These are phyloP conservation scores for Psilopsiagon aurifrons DNA, from an alignment of 2,113 vertebrate genomes.

Conservation along the genomic window DNA sequence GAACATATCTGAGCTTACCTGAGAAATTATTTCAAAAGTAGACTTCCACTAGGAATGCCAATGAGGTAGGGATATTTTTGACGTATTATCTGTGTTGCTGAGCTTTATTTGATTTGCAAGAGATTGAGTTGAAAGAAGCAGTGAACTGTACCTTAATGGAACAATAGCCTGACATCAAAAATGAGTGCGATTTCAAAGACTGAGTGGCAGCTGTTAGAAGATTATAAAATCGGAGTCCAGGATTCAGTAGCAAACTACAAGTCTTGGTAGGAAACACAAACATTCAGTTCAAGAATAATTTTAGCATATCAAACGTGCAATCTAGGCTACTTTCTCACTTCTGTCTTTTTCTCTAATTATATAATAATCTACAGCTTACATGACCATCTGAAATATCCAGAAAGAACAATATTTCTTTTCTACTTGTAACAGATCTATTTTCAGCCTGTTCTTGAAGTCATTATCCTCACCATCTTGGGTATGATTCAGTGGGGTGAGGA, in stretches of 20 bases:
- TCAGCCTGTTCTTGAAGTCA: neutral
- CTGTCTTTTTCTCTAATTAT: conserved; percentile 6
- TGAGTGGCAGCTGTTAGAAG: conserved; percentile 29
- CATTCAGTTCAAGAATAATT: neutral
- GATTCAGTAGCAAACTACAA: neutral
- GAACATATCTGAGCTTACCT: conserved; percentile 65
- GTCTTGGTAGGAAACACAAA: neutral
- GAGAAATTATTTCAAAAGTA: conserved; percentile 70
- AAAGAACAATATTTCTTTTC: neutral
- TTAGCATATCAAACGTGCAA: neutral
- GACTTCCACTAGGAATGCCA: conserved; percentile 62
- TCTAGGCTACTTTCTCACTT: neutral
- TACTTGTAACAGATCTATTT: neutral
- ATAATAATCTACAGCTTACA: neutral
- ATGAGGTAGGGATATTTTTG: conserved; percentile 62
- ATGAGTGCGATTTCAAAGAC: conserved; percentile 28
- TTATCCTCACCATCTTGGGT: neutral
- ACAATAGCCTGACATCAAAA: conserved; percentile 56
- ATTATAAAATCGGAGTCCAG: conserved; percentile 48
- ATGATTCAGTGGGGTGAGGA: neutral
- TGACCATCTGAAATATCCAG: neutral
- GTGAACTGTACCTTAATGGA: conserved; percentile 55
- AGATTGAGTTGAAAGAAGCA: conserved; percentile 43
- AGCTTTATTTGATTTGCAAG: conserved; percentile 70
- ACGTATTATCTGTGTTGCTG: conserved; percentile 62